Evolutionary conservation across 2,888 invertebrate species (phyloP).

Genomic region (Ophion slaviceki): DNA sequence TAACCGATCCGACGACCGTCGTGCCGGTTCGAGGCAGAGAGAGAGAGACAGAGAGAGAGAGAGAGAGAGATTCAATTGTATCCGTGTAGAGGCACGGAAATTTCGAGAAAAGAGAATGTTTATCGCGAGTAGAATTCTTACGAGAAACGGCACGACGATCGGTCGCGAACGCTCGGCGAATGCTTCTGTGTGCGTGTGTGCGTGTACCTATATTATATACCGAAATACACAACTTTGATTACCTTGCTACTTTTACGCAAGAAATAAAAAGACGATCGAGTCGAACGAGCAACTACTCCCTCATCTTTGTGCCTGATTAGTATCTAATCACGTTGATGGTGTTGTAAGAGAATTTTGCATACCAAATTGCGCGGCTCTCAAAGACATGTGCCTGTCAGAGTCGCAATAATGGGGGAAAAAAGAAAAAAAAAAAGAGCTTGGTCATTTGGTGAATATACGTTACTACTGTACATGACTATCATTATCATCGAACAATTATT

Average conservation of each 20-base stretch:
- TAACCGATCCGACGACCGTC: constrained; percentile 62
- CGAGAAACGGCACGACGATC: constrained; percentile 75
- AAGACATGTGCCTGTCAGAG: constrained; percentile 6
- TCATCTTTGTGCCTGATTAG: constrained; percentile 63
- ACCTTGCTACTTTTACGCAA: constrained; percentile 31
- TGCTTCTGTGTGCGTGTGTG: constrained; percentile 78
- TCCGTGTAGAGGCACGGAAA: too few relatives aligned
- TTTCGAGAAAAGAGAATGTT: constrained; percentile 14
- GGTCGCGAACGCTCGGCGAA: constrained; percentile 78
- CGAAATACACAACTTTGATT: constrained; percentile 42
- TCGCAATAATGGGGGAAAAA: too few relatives aligned
- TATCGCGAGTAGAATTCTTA: constrained; percentile 45
- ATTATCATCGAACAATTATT: too few relatives aligned
- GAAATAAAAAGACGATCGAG: constrained; percentile 5
- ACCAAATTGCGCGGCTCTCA: constrained; percentile 51
- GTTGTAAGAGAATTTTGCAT: constrained; percentile 40
- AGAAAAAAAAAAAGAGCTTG: constrained; percentile 7
- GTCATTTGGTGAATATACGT: not conserved
- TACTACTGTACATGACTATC: too few relatives aligned
- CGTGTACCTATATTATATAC: constrained; percentile 60
- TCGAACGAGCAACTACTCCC: constrained; percentile 35
- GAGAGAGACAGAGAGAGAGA: too few relatives aligned
- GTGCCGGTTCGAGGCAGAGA: constrained; percentile 21
- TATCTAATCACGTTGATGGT: constrained; percentile 63
- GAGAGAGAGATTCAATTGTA: too few relatives aligned